Percentiles rank a stretch among this genome's conserved stretches.
Evolutionary conservation across 2,888 invertebrate species (phyloP).

Genomic region (Malachius bipustulatus): DNA sequence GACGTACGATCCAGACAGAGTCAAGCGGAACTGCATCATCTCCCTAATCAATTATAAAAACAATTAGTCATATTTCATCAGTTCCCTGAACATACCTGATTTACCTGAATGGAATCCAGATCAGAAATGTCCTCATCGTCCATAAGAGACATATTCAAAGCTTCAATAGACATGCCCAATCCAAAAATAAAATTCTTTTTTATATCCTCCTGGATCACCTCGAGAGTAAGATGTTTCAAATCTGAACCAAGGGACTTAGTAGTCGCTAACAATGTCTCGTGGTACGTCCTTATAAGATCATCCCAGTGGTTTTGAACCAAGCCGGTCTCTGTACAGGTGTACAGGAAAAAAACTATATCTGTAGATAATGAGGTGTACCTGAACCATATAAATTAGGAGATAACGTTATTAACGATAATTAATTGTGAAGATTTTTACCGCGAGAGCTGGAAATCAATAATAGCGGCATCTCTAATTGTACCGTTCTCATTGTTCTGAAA

Average conservation of each 20-base stretch:
- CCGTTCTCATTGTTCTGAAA: slow-evolving; percentile 35
- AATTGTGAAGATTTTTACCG: slow-evolving; percentile 27
- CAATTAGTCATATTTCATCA: too few species aligned
- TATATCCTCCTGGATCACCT: slow-evolving; percentile 42
- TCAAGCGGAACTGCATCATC: neutral
- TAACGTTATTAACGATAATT: slow-evolving; percentile 1
- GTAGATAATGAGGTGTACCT: slow-evolving; percentile 44
- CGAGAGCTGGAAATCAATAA: slow-evolving; percentile 60
- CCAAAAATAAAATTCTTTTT: slow-evolving; percentile 46
- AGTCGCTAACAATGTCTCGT: slow-evolving; percentile 42
- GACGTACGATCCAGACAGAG: neutral
- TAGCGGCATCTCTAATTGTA: slow-evolving; percentile 39
- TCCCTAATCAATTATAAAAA: neutral
- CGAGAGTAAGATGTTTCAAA: slow-evolving; percentile 43
- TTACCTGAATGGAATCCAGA: slow-evolving; percentile 44
- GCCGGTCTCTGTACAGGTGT: slow-evolving; percentile 49
- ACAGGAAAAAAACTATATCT: slow-evolving; percentile 49
- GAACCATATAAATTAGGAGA: slow-evolving; percentile 7
- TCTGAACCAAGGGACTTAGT: slow-evolving; percentile 49
- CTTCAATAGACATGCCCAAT: slow-evolving; percentile 48
- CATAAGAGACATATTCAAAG: slow-evolving; percentile 44
- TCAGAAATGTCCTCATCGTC: slow-evolving; percentile 46
- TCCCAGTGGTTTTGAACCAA: slow-evolving; percentile 47
- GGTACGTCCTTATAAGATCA: slow-evolving; percentile 47
- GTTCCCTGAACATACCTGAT: neutral